A percentile compares a stretch with the other conserved stretches of the same genome.
These are phyloP conservation scores for Enoplosus armatus DNA, from an alignment of 2,797 vertebrate genomes.

Conservation along the genomic window DNA sequence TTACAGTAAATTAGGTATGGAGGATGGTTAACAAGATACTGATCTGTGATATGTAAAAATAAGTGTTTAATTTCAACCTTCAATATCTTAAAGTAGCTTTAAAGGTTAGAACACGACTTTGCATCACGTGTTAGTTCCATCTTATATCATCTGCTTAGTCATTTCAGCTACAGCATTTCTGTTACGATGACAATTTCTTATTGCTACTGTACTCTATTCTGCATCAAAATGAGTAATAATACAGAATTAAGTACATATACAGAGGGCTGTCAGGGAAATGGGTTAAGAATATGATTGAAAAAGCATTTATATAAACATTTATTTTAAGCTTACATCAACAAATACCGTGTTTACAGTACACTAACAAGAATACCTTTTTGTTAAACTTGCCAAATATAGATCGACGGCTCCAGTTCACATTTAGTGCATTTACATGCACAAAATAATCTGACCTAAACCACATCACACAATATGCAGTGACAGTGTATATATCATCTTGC, in stretches of 20 bases:
- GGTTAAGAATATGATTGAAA: neutral
- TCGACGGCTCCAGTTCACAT: neutral
- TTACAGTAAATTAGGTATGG: constrained; percentile 63
- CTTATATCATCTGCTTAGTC: constrained; percentile 21
- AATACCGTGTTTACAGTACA: neutral
- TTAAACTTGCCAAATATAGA: neutral
- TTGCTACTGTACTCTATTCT: neutral
- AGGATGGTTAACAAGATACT: constrained; percentile 59
- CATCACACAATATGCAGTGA: neutral
- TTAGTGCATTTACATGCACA: neutral
- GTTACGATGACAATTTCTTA: neutral
- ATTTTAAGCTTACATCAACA: constrained; percentile 3
- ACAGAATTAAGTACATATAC: constrained; percentile 7
- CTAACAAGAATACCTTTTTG: neutral
- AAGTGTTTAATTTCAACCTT: constrained; percentile 44
- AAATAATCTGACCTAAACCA: neutral
- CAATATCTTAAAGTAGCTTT: constrained; percentile 31
- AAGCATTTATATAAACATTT: neutral
- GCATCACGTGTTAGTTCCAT: constrained; percentile 6
- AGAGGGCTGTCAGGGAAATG: neutral
- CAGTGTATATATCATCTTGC: neutral
- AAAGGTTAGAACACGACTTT: constrained; percentile 38
- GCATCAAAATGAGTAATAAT: constrained; percentile 23
- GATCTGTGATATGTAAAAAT: constrained; percentile 46
- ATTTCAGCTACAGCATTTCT: neutral